These are phyloP conservation scores for Bambusicola thoracicus DNA, from an alignment of 2,113 vertebrate genomes.

Conservation along the genomic window DNA sequence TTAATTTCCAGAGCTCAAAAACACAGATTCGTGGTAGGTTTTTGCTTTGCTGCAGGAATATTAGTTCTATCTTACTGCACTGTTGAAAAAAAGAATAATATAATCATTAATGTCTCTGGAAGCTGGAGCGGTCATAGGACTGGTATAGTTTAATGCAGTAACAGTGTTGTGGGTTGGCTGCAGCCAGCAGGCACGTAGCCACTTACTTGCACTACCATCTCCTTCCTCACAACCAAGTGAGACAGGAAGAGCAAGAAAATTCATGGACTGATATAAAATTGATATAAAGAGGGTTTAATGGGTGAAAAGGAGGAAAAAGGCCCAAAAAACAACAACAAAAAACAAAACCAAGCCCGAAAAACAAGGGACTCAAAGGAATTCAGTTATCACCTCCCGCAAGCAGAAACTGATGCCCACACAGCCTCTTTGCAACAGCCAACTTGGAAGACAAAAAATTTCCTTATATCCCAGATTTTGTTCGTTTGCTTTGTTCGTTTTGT, in stretches of 20 bases:
- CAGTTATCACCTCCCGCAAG: not conserved
- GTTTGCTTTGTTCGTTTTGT: no score
- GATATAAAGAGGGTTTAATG: not conserved
- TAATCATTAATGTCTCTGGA: not conserved
- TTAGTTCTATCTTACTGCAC: not conserved
- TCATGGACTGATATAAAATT: not conserved
- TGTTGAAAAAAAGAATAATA: not conserved
- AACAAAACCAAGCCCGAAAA: not conserved
- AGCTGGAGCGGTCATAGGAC: not conserved
- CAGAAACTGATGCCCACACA: rapidly evolving
- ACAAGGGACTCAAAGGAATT: not conserved
- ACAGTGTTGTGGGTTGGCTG: not conserved
- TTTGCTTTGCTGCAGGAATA: not conserved
- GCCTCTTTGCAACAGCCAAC: not conserved
- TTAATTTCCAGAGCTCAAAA: not conserved
- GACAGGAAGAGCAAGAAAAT: not conserved
- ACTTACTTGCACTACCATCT: not conserved
- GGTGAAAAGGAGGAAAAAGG: not conserved
- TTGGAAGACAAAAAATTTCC: rapidly evolving
- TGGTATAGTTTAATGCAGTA: not conserved
- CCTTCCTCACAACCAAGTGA: rapidly evolving
- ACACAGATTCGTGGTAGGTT: not conserved
- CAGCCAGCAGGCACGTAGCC: not conserved
- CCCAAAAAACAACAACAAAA: not conserved
- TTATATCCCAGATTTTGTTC: not conserved